Base-by-base conservation (phyloP, 2,888 invertebrate genomes). In the Lasioglossum vierecki region DNA sequence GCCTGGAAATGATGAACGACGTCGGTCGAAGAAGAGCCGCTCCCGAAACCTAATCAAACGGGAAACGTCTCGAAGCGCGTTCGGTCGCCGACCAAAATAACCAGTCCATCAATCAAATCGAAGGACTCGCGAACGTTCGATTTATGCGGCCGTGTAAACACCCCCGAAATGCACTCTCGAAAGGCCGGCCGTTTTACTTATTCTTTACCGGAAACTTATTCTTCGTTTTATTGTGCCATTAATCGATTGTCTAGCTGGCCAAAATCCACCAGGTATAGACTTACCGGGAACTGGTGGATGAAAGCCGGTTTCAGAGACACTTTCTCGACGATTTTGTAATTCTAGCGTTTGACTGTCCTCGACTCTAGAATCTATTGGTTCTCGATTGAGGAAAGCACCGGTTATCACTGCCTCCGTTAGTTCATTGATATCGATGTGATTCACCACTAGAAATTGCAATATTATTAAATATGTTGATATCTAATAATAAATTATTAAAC, bases 1-100 rank as follows among this genome's bases (percentile, higher is more conserved):
- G 83, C 75, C 74, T 76, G 82, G 71, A 87, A 83, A 88, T 90
- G 90, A 91, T 84, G 88, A 79, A 90, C 85, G 84, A 80, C n/a
- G 81, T 86, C 77, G 66, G 84, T 60, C 75, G 66, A 83, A 82
- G 80, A 2, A 22, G 63, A 71, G 72, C 80, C n/a, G 60, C 5
- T 35, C 53, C 63, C 30, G 26, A 49, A 53, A 79, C 63, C 75
- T 82, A 88, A 89, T 88, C 83, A 72, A 85, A 85, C 72, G 73
- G 18, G 79, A 77, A 76, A 75, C 63, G 60, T 2, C 41, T 11
- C 22, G 8, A 53, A 66, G 66, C 11, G 66, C 4, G 35, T 72
- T 78, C 68, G 26, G 5, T 30, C 15, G 63, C 26, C 63, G 13
- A 66, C 83, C 30, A 76, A 76, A 90, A 88, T 89, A 90, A 72